Evolutionary conservation across 2,888 invertebrate species (phyloP), one percentile per base, ranked within the genome.

Genomic region (Punctoribates punctum): DNA sequence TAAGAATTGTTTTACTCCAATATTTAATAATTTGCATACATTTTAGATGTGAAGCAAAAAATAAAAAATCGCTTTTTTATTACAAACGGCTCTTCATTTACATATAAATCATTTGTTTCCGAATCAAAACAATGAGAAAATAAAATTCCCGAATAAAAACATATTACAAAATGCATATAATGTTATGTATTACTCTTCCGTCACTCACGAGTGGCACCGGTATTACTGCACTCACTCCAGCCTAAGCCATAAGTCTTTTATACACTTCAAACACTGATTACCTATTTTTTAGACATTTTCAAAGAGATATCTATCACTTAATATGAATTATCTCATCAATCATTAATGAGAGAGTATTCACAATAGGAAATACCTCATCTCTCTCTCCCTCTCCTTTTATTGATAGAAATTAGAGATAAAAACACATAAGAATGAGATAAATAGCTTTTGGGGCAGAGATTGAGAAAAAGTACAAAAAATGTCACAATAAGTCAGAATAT

Each of bases 311-410:
- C 62, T 62, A 62, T 62, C 62, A 27, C 27, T 62, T 13, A 13
- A 62, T n/a, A 62, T 27, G 15, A 25, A n/a, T 62, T 62, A 62
- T 62, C 62, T 29, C 62, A 62, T 62, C 62, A 27, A 62, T 62
- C 62, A 62, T 27, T 62, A 62, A 27, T 27, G 29, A 62, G 29
- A 27, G 29, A 25, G 15, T 62, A 13, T 27, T 27, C 25, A 6
- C 15, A 62, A 62, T 27, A 20, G 34, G 8, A 34, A 34, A 34
- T 34, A 34, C 34, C 34, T 34, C 34, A 34, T 34, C 34, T 34
- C 34, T 34, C 34, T 34, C 34, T 34, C 34, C 34, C 34, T 34
- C 4, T 34, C 8, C 34, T 34, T 8, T 3, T 34, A 34, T 34
- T 34, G 34, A 34, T 34, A 34, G 4, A 8, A 29, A 13, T 29